Conservation (phyloP, 2,113 vertebrate species). For the Romanogobio albipinnatus region DNA sequence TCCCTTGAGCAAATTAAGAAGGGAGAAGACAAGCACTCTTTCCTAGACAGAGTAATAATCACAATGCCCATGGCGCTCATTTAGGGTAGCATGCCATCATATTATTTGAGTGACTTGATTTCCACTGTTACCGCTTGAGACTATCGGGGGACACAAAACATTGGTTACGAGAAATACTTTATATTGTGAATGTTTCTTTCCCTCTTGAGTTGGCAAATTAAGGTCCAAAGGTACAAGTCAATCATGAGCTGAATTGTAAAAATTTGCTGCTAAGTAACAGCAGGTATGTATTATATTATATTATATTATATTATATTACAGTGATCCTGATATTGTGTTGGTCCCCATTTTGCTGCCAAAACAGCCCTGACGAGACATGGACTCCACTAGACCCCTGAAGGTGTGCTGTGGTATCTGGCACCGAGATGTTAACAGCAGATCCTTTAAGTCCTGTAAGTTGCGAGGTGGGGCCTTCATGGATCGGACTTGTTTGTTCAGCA, state of each 20-base stretch:
- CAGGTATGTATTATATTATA: no score
- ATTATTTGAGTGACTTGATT: conserved; percentile 28
- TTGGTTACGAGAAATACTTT: conserved; percentile 9
- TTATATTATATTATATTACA: no score
- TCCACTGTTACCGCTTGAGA: not conserved
- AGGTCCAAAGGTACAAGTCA: not conserved
- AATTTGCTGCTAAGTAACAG: not conserved
- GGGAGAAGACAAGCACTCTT: conserved; percentile 37
- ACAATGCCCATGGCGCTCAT: conserved; percentile 11
- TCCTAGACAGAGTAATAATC: conserved; percentile 41
- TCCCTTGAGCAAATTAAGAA: conserved; percentile 44
- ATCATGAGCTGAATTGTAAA: not conserved
- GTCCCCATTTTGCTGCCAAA: no score
- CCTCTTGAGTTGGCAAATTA: not conserved
- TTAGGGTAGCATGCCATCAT: conserved; percentile 8
- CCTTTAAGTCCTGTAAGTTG: no score
- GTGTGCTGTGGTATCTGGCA: no score
- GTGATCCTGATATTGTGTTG: no score
- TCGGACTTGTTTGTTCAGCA: no score
- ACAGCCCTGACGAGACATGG: no score
- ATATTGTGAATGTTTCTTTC: not conserved
- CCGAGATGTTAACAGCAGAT: no score
- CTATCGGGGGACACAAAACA: not conserved
- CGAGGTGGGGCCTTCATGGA: no score
- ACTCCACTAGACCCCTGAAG: no score